Percentiles rank a stretch among this genome's conserved stretches.
Conservation (phyloP, 1,140 invertebrate genomes). For the Oppia nitens region DNA sequence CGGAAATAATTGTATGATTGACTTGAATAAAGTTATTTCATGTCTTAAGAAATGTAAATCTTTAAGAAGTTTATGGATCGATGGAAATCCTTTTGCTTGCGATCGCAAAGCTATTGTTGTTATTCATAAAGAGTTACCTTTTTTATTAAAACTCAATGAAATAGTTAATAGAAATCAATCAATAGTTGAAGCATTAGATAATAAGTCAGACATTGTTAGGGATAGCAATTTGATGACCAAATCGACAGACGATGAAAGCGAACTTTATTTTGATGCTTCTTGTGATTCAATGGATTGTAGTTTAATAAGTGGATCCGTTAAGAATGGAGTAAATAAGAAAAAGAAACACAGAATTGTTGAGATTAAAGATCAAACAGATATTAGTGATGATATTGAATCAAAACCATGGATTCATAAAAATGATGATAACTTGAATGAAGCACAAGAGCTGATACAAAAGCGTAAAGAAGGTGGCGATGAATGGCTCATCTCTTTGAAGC, state of each 20-base stretch:
- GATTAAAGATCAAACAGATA: background rate
- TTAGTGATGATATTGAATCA: background rate
- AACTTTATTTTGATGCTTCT: background rate
- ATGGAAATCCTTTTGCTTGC: conserved; percentile 3
- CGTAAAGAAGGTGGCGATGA: conserved; percentile 1
- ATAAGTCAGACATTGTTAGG: background rate
- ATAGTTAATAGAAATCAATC: background rate
- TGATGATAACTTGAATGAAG: background rate
- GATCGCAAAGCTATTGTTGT: background rate
- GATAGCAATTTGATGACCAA: background rate
- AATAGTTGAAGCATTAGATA: background rate
- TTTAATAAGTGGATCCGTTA: background rate
- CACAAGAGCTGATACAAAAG: background rate
- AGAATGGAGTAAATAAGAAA: background rate
- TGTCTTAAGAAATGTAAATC: background rate
- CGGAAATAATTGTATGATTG: conserved; percentile 1
- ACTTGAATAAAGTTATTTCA: background rate
- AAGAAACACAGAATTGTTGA: background rate
- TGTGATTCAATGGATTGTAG: background rate
- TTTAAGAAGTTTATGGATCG: conserved; percentile 8
- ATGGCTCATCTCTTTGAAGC: background rate
- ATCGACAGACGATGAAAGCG: background rate
- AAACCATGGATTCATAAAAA: background rate
- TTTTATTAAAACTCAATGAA: background rate
- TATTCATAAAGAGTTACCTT: background rate